Percentiles rank a stretch among this genome's conserved stretches.
Conservation (phyloP, 2,113 vertebrate genomes). For the Ascaphus truei region DNA sequence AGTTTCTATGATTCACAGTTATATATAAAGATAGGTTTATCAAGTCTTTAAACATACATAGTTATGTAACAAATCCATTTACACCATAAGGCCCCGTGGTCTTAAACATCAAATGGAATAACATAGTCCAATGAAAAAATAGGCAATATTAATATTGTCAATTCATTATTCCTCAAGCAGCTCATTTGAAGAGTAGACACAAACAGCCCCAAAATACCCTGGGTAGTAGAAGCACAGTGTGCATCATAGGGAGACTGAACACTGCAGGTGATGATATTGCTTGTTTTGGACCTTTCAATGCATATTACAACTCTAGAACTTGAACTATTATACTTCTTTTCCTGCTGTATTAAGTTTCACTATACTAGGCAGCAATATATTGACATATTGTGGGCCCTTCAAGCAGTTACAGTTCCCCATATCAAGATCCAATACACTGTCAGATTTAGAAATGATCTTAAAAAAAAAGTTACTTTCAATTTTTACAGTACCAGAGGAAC, state of each 20-base stretch:
- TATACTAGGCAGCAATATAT: no score
- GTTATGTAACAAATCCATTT: slow-evolving; percentile 55
- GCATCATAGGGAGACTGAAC: neutral
- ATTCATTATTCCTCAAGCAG: neutral
- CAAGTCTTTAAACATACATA: slow-evolving; percentile 6
- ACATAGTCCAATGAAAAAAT: slow-evolving; percentile 50
- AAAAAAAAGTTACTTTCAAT: no score
- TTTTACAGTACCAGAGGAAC: no score
- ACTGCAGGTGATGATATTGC: neutral
- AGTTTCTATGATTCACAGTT: slow-evolving; percentile 22
- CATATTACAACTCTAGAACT: neutral
- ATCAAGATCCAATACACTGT: no score
- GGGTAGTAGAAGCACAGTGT: neutral
- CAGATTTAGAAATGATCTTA: no score
- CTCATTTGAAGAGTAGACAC: neutral
- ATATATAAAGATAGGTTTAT: slow-evolving; percentile 9
- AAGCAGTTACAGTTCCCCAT: no score
- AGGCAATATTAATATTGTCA: neutral
- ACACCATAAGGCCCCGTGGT: slow-evolving; percentile 69
- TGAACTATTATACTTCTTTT: no score
- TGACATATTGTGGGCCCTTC: no score
- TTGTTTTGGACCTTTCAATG: neutral
- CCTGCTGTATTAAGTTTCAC: no score
- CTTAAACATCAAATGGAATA: slow-evolving; percentile 62
- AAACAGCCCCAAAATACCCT: neutral